These are phyloP conservation scores for Chlorodrepanis virens DNA, from an alignment of 2,113 vertebrate species.

Conservation along the genomic window DNA sequence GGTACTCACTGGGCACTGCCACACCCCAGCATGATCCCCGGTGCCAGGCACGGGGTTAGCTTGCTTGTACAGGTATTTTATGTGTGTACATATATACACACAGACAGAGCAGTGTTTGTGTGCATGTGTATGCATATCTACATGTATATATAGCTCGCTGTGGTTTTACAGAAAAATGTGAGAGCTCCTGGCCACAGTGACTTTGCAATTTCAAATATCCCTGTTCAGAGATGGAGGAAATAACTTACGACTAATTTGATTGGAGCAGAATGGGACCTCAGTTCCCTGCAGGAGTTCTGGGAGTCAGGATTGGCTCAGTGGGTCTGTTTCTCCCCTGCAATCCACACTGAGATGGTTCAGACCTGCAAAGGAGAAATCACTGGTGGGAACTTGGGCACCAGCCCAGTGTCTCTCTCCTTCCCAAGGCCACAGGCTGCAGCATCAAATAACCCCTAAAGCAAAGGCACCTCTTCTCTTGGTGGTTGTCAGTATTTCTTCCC, in stretches of 20 bases:
- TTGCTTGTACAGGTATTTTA: accelerated
- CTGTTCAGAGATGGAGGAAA: background rate
- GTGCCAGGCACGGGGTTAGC: accelerated
- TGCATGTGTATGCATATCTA: background rate
- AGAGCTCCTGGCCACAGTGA: background rate
- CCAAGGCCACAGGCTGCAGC: background rate
- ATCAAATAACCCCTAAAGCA: background rate
- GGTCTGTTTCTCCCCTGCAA: background rate
- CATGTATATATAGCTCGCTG: background rate
- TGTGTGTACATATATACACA: background rate
- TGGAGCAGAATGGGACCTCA: background rate
- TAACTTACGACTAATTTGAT: background rate
- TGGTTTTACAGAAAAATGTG: background rate
- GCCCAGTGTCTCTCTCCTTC: background rate
- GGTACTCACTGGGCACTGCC: background rate
- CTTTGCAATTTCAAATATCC: background rate
- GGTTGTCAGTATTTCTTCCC: background rate
- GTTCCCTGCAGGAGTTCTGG: background rate
- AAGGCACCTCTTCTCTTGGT: background rate
- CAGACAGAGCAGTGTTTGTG: background rate
- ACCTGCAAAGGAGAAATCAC: background rate
- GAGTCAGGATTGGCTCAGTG: background rate
- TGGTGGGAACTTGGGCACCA: accelerated
- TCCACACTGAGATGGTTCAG: background rate
- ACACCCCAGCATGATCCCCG: background rate